Evolutionary conservation across 2,113 vertebrate species (phyloP).

Genomic region (Condylura cristata): DNA sequence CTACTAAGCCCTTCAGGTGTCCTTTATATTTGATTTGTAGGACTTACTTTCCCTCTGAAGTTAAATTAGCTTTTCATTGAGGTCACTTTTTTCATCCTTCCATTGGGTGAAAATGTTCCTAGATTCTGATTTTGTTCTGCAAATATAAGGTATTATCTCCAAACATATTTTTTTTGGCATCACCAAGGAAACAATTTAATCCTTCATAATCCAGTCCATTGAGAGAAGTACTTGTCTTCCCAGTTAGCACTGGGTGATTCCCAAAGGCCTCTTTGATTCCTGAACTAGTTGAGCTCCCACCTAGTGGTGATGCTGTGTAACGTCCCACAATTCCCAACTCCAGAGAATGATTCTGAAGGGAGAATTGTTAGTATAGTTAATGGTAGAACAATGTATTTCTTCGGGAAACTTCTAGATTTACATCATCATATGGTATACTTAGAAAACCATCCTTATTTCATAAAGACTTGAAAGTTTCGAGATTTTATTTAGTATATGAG

Average conservation of each 20-base stretch:
- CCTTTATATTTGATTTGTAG: neutral
- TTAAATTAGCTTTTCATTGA: neutral
- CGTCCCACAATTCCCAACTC: neutral
- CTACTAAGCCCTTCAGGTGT: neutral
- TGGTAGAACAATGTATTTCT: neutral
- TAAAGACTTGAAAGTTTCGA: neutral
- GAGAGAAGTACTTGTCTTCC: neutral
- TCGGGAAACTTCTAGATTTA: neutral
- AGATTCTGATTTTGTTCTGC: neutral
- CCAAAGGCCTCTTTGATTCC: neutral
- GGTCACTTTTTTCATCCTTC: neutral
- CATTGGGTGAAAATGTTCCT: neutral
- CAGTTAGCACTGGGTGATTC: neutral
- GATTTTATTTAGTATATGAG: neutral
- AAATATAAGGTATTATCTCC: neutral
- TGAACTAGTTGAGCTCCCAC: conserved; percentile 45
- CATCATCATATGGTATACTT: neutral
- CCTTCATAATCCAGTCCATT: neutral
- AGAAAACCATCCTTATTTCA: neutral
- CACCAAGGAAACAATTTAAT: neutral
- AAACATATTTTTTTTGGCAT: neutral
- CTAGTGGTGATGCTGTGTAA: conserved; percentile 56
- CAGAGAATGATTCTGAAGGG: neutral
- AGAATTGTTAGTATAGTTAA: neutral
- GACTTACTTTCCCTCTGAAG: neutral